A percentile compares a stretch with the other conserved stretches of the same genome.
These are phyloP conservation scores for Leuciscus waleckii DNA, from an alignment of 2,797 vertebrate genomes.

Conservation along the genomic window DNA sequence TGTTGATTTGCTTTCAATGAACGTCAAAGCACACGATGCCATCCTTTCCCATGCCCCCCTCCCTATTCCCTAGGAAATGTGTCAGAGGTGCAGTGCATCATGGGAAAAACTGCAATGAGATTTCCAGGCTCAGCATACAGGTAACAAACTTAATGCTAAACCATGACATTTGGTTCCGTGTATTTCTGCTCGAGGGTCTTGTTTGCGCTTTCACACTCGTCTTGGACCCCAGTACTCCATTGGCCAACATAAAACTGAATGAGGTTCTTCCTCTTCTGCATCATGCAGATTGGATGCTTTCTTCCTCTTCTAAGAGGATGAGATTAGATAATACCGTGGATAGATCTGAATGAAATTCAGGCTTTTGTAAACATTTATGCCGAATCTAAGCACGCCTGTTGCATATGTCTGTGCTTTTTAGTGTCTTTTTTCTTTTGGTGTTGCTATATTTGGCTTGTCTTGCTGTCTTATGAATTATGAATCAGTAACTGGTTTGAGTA, in stretches of 20 bases:
- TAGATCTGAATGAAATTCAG: conserved; percentile 7
- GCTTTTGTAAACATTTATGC: conserved; percentile 5
- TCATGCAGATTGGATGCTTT: neutral
- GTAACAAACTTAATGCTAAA: neutral
- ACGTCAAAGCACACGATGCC: neutral
- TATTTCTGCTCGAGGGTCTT: conserved; percentile 60
- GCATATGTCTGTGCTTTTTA: neutral
- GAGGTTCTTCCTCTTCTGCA: conserved; percentile 20
- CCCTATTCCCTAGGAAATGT: neutral
- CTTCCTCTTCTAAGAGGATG: neutral
- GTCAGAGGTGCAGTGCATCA: neutral
- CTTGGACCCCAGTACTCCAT: neutral
- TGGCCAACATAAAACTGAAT: neutral
- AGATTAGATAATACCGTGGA: neutral
- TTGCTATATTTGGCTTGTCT: conserved; percentile 30
- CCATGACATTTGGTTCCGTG: conserved; percentile 51
- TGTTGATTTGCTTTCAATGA: conserved; percentile 3
- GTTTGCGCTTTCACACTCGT: conserved; percentile 37
- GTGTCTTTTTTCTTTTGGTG: neutral
- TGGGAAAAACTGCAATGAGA: conserved; percentile 15
- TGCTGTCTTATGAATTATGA: conserved; percentile 35
- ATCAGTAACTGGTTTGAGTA: conserved; percentile 17
- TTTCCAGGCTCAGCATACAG: neutral
- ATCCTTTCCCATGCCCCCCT: neutral
- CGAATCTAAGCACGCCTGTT: neutral